Percentiles rank a stretch among this genome's conserved stretches.
Conservation (phyloP, 2,888 invertebrate species). For the Steinernema hermaphroditum region DNA sequence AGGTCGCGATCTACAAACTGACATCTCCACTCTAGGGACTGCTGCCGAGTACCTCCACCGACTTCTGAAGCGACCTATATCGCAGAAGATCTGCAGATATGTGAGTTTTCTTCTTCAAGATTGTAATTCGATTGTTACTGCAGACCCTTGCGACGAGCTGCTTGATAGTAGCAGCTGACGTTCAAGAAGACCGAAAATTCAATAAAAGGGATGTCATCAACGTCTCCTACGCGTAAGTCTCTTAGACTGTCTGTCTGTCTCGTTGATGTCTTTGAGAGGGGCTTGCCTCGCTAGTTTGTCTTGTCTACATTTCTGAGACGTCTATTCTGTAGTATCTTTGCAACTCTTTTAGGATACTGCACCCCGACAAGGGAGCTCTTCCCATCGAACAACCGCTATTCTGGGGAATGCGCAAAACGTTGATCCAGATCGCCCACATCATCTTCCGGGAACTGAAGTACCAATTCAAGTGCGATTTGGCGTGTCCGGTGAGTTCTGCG, state of each 20-base stretch:
- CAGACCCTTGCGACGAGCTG: conserved; percentile 20
- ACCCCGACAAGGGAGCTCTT: background rate
- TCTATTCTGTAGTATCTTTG: too few species aligned
- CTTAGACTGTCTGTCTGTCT: too few species aligned
- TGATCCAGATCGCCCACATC: conserved; percentile 6
- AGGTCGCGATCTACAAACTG: conserved; percentile 3
- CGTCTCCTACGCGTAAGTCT: conserved; percentile 14
- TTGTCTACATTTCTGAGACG: too few species aligned
- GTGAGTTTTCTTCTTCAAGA: too few species aligned
- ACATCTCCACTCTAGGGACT: conserved; percentile 8
- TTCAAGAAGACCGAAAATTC: conserved; percentile 10
- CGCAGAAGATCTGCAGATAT: background rate
- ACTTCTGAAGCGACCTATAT: background rate
- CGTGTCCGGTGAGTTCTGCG: background rate
- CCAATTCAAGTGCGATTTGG: conserved; percentile 11
- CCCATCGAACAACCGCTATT: background rate
- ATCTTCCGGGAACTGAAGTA: conserved; percentile 26
- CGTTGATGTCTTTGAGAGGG: too few species aligned
- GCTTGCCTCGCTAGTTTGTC: too few species aligned
- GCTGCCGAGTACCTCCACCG: conserved; percentile 12
- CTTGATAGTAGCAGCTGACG: conserved; percentile 16
- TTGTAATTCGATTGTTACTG: too few species aligned
- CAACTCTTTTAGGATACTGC: background rate
- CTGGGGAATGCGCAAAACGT: conserved; percentile 15
- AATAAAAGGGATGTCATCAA: conserved; percentile 23